phyloP scores from a whole-genome alignment of 2,888 invertebrate genomes.

The Crioceris asparagi region DNA sequence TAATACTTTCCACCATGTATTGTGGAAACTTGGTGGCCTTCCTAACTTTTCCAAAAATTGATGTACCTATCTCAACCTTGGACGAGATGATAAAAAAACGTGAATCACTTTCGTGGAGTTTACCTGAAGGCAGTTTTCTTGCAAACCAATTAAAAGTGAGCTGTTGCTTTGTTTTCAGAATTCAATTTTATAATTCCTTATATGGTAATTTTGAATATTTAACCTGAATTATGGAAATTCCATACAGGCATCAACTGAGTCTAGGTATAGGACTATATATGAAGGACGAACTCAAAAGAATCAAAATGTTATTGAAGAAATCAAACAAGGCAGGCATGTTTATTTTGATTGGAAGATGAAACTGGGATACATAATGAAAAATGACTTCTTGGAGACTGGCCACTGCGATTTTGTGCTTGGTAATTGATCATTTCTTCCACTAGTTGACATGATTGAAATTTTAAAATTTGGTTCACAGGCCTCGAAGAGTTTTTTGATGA shows the following conservation, averaged over 20 bases:
- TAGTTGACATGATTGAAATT: too few relatives aligned
- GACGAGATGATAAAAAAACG: slow-evolving; percentile 50
- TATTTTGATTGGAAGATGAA: slow-evolving; percentile 75
- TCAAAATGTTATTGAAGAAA: slow-evolving; percentile 29
- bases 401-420: slow-evolving; percentile 67
- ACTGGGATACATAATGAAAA: slow-evolving; percentile 60
- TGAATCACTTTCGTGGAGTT: slow-evolving; percentile 61
- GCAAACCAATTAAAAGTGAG: slow-evolving; percentile 50
- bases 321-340: slow-evolving; percentile 58
- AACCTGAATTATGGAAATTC: too few relatives aligned
- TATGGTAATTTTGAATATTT: not conserved
- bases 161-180: not conserved
- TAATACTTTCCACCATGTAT: slow-evolving; percentile 83
- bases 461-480: too few relatives aligned
- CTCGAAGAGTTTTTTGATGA: slow-evolving; percentile 70
- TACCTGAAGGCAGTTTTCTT: slow-evolving; percentile 63
- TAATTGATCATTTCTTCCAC: too few relatives aligned
- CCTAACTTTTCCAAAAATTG: slow-evolving; percentile 79
- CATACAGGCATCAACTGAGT: too few relatives aligned
- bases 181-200: not conserved
- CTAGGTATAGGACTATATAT: too few relatives aligned
- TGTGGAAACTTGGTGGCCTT: slow-evolving; percentile 89
- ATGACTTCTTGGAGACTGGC: slow-evolving; percentile 53
- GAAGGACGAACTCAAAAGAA: too few relatives aligned
- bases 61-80: slow-evolving; percentile 58